Evolutionary conservation across 2,797 vertebrate genomes (phyloP).

Genomic region (Micrastur ruficollis): DNA sequence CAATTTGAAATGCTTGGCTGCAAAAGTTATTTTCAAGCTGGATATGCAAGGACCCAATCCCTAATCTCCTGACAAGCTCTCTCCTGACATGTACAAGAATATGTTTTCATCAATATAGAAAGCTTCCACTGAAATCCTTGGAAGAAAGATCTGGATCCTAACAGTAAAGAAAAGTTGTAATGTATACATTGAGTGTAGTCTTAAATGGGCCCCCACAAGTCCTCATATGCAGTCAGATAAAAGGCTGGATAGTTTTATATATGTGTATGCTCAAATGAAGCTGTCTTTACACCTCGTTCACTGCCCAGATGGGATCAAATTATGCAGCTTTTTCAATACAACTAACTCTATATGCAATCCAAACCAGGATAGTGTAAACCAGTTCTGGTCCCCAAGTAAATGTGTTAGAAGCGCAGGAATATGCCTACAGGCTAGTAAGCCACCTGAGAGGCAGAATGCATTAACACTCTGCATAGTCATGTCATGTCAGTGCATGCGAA

Average conservation of each 20-base stretch:
- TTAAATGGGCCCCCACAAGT: background rate
- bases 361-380: background rate
- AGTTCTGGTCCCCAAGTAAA: background rate
- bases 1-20: slow-evolving; percentile 46
- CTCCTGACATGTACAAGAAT: background rate
- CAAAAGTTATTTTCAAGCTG: slow-evolving; percentile 29
- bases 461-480: background rate
- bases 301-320: background rate
- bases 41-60: background rate
- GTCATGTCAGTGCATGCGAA: background rate
- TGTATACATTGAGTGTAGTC: background rate
- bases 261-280: background rate
- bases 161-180: background rate
- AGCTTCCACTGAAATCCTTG: background rate
- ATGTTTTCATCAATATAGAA: slow-evolving; percentile 9
- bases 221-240: background rate
- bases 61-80: slow-evolving; percentile 34
- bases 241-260: background rate
- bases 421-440: background rate
- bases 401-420: background rate
- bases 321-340: background rate
- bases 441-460: background rate
- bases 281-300: background rate
- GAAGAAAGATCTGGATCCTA: background rate
- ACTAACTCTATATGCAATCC: background rate